Percentiles rank a stretch among this genome's conserved stretches.
Conservation (phyloP, 2,113 vertebrate genomes). For the Quiscalus mexicanus region DNA sequence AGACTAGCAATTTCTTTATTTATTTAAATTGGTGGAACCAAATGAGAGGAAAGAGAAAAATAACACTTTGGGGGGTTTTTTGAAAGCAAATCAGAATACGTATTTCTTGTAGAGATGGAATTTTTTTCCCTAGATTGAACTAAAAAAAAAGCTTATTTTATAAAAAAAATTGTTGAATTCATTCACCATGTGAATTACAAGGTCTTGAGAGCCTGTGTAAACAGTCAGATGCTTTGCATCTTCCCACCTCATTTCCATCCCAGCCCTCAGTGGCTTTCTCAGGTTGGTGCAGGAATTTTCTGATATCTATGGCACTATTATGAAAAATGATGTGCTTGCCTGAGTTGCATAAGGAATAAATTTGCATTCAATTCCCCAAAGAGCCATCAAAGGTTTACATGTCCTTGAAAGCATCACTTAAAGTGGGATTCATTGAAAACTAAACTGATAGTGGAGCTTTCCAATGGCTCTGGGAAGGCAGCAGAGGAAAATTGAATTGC, state of each 20-base stretch:
- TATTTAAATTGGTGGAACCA: not conserved
- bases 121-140: accelerated
- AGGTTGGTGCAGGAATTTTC: not conserved
- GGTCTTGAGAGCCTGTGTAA: not conserved
- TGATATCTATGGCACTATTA: not conserved
- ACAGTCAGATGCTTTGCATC: not conserved
- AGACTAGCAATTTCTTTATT: not conserved
- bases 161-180: not conserved
- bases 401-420: constrained; percentile 2
- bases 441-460: not conserved
- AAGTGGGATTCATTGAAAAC: not conserved
- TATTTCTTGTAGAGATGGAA: not conserved
- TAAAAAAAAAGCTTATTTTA: not conserved
- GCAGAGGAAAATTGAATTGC: constrained; percentile 17
- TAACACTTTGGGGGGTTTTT: not conserved
- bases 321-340: not conserved
- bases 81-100: not conserved
- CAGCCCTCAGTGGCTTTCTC: not conserved
- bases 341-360: constrained; percentile 3
- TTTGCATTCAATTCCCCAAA: constrained; percentile 26
- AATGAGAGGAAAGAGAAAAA: not conserved
- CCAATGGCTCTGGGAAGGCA: not conserved
- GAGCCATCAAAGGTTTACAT: not conserved
- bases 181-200: not conserved
- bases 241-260: not conserved